Conservation (phyloP, 2,888 invertebrate species). For the Gandaritis pyraliata region DNA sequence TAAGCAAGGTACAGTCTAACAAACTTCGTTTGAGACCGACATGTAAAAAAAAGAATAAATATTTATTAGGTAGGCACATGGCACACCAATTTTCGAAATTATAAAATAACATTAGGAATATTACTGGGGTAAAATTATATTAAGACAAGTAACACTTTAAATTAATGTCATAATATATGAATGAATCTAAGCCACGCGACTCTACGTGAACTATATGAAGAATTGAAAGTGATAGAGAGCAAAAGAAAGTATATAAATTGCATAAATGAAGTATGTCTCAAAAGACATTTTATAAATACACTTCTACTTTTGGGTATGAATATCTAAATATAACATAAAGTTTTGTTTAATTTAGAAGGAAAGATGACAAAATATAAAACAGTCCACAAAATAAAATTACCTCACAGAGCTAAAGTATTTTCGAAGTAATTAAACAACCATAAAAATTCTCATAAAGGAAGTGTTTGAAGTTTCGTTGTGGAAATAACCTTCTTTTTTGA, state of each 20-base stretch:
- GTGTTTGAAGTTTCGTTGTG: constrained; percentile 48
- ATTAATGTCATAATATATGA: too few species aligned
- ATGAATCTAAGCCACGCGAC: too few species aligned
- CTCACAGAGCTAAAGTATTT: constrained; percentile 33
- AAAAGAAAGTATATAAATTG: constrained; percentile 48
- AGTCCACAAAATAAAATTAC: constrained; percentile 13
- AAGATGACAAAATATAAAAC: constrained; percentile 18
- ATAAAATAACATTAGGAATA: too few species aligned
- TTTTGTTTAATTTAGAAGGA: background rate
- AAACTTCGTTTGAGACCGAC: too few species aligned
- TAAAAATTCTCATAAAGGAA: constrained; percentile 49
- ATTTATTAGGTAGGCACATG: too few species aligned
- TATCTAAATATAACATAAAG: too few species aligned
- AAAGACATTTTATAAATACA: constrained; percentile 9
- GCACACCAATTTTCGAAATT: too few species aligned
- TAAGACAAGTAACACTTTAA: too few species aligned
- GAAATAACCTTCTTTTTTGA: constrained; percentile 37
- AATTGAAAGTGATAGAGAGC: constrained; percentile 33
- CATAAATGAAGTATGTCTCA: constrained; percentile 30
- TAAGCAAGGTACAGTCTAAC: too few species aligned
- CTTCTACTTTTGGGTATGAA: background rate
- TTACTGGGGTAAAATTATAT: too few species aligned
- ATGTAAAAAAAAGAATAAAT: too few species aligned
- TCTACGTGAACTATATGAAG: too few species aligned
- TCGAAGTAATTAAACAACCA: constrained; percentile 38